Base-by-base conservation (phyloP, 1,140 invertebrate genomes). In the Drosophila kohkoa region DNA sequence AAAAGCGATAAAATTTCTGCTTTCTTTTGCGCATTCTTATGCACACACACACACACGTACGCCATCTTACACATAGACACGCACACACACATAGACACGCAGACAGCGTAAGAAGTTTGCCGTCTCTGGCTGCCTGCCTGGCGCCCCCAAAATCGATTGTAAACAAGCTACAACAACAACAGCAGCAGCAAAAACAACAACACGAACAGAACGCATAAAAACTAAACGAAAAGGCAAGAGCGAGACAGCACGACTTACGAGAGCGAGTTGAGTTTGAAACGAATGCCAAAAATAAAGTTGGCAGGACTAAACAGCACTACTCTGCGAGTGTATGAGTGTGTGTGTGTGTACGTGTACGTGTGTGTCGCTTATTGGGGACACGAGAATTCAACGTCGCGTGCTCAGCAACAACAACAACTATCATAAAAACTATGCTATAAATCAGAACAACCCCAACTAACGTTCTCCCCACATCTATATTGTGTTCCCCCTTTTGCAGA, bases 401-500 rank as follows among this genome's bases (percentile, higher is more conserved):
- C 68, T 83, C 69, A 66, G 70, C 81, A 72, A 58, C 82, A 69
- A 72, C 70, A 81, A 87, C 71, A 86, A 38, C 38, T 10, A 58
- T 32, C 35, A 38, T 38, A 38, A 38, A 70, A 57, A 52, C 46
- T 41, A 43, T 30, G 66, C 54, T 13, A 78, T 88, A 86, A 88
- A 86, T 86, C 82, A 86, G 63, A 70, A 46, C 71, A 63, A 69
- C 59, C 60, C 62, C 38, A 60, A 82, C 82, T 87, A 80, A 87
- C 67, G 10, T 48, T 41, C 41, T 52, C 46, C 41, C 64, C 45
- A 25, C 20, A 46, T 68, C 20, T 57, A 28, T 57, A 43, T 79
- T 87, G 73, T 81, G 66, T 88, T 57, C 28, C 25, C 88, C 86
- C 90, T 30, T 95, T 95, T 81, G 11, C 95, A 99, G 98, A 93